A percentile compares a stretch with the other conserved stretches of the same genome.
These are phyloP conservation scores for Diarsia brunnea DNA, from an alignment of 2,888 invertebrate genomes.

Conservation along the genomic window DNA sequence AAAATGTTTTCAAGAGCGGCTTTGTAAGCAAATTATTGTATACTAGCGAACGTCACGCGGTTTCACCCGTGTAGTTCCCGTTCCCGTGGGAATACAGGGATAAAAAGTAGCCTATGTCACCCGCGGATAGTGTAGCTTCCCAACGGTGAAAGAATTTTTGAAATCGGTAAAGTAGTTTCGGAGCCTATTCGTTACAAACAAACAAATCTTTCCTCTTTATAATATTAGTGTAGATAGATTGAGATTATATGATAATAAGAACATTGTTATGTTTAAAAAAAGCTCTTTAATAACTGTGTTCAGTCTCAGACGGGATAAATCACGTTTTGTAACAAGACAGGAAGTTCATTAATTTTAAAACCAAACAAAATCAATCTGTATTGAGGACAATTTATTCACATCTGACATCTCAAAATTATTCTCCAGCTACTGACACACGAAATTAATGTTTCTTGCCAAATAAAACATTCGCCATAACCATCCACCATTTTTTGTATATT, in stretches of 20 bases:
- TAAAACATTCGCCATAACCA: conserved; percentile 1
- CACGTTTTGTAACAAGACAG: background rate
- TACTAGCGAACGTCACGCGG: too few relatives aligned
- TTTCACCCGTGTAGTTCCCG: too few relatives aligned
- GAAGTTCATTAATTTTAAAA: conserved; percentile 1
- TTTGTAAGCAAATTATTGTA: background rate
- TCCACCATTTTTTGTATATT: conserved; percentile 21
- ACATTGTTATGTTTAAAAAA: background rate
- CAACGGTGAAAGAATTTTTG: too few relatives aligned
- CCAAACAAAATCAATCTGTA: conserved; percentile 15
- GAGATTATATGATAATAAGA: too few relatives aligned
- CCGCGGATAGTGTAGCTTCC: too few relatives aligned
- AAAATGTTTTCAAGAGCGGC: background rate
- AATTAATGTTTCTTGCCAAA: conserved; percentile 31
- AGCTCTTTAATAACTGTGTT: background rate
- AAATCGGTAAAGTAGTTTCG: too few relatives aligned
- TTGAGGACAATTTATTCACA: conserved; percentile 7
- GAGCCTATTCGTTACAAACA: too few relatives aligned
- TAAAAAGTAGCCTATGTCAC: too few relatives aligned
- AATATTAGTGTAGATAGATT: too few relatives aligned
- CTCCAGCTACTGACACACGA: conserved; percentile 5
- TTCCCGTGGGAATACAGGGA: too few relatives aligned
- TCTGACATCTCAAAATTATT: conserved; percentile 14
- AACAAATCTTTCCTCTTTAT: too few relatives aligned
- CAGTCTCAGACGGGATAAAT: background rate